A percentile compares a stretch with the other conserved stretches of the same genome.
phyloP scores from a whole-genome alignment of 2,888 invertebrate genomes.

The Harmothoe impar region DNA sequence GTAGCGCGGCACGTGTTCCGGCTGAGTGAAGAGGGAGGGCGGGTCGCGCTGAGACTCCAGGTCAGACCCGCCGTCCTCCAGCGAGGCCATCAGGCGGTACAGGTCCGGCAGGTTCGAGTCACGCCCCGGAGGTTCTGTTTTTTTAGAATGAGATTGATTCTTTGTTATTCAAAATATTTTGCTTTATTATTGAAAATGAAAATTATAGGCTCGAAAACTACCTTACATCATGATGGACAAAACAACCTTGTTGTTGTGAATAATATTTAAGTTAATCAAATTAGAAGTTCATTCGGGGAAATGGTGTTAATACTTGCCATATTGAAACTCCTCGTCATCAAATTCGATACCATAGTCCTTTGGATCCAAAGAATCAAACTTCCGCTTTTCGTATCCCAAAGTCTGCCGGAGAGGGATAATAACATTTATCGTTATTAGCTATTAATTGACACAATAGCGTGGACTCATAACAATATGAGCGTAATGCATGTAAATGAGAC shows the following conservation, averaged over 20 bases:
- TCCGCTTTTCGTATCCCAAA: conserved; percentile 42
- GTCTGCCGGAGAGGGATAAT: not conserved
- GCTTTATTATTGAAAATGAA: too few species aligned
- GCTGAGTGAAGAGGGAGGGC: conserved; percentile 78
- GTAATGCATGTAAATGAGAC: too few species aligned
- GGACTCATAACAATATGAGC: not conserved
- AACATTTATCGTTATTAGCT: not conserved
- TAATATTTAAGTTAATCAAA: too few species aligned
- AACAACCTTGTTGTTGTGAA: too few species aligned
- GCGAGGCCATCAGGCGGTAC: conserved; percentile 76
- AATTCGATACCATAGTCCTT: conserved; percentile 73
- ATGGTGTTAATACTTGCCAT: conserved; percentile 68
- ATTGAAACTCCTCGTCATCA: conserved; percentile 75
- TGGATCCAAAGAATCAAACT: conserved; percentile 67
- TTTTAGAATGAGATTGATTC: not conserved
- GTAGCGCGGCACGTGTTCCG: conserved; percentile 76
- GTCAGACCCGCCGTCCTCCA: conserved; percentile 76
- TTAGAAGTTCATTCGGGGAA: not conserved
- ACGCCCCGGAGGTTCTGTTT: conserved; percentile 74
- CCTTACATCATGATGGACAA: not conserved
- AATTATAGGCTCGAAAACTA: not conserved
- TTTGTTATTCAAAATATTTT: conserved; percentile 1
- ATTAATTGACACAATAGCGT: not conserved
- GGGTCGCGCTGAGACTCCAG: conserved; percentile 74
- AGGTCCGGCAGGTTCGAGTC: conserved; percentile 79